Base-by-base conservation (phyloP, 2,888 invertebrate species). In the Drosophila kambysellisi region DNA sequence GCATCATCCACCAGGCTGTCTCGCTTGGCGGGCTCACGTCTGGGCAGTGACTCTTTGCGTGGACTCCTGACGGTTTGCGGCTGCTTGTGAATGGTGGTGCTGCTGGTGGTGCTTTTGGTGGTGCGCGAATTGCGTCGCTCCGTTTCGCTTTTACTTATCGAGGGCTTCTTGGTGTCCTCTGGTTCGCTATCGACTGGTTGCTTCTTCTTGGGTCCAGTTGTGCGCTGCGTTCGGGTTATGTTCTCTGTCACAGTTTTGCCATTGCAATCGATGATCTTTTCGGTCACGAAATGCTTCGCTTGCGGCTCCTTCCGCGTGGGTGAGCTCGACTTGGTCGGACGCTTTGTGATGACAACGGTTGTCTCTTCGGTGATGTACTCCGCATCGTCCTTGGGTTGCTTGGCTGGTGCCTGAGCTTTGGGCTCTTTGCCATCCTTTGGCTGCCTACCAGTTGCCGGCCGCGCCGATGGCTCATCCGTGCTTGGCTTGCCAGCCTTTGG, bases 11-110 rank as follows among this genome's bases (percentile, higher is more conserved):
- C 61, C 11, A 83, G 39, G 17, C 72, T 82, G n/a, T 88, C 88
- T 4, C 85, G 74, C 50, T 81, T 76, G 20, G 60, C 37, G 1
- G 70, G 48, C 33, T 82, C 78, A 20, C 77, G 84, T 17, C 60
- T 68, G 2, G 79, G 72, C 2, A 87, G 25, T 0, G 88, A 86
- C 35, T 88, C 88, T 59, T 88, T 88, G n/a, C 82, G 76, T 5
- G 85, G 80, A 70, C 71, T 75, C 57, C 77, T 89, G 0, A 58
- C 52, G 0, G 52, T 30, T 30, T 79, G 79, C 4, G 76, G 35
- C 46, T 46, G 46, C 15, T 17, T 59, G 83, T 0, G 69, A 15
- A 12, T 85, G 25, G 54, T 50, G 25, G 4, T 48, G 48, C 6
- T 30, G 7, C 41, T 64, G n/a, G 11, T 59, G 43, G 43, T 70